A percentile compares a stretch with the other conserved stretches of the same genome.
These are phyloP conservation scores for Drosophila subquinaria DNA, from an alignment of 2,888 invertebrate species.

Conservation along the genomic window DNA sequence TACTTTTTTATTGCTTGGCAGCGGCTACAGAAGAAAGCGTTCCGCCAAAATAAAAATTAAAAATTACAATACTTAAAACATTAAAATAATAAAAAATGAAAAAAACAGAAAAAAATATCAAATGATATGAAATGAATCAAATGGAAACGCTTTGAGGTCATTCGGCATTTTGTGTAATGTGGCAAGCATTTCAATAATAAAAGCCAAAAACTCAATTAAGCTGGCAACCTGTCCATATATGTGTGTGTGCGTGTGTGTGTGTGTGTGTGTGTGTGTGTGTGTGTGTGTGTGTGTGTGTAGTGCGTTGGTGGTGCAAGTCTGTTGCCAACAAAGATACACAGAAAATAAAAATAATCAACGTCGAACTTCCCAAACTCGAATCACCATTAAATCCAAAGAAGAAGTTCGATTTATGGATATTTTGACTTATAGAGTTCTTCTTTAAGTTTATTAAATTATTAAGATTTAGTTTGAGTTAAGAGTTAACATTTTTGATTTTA, in stretches of 20 bases:
- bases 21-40: conserved; percentile 62
- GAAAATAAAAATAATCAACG: background rate
- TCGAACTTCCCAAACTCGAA: no score
- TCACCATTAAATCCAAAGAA: no score
- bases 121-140: conserved; percentile 56
- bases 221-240: conserved; percentile 18
- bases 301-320: conserved; percentile 43
- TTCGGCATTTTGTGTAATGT: conserved; percentile 16
- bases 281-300: conserved; percentile 23
- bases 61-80: background rate
- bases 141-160: conserved; percentile 66
- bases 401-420: no score
- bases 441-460: no score
- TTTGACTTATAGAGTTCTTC: no score
- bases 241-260: conserved; percentile 1
- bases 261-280: background rate
- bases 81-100: conserved; percentile 17
- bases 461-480: no score
- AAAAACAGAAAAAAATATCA: conserved; percentile 27
- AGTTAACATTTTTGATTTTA: no score
- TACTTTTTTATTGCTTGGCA: conserved; percentile 37
- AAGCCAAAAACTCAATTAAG: conserved; percentile 58
- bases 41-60: conserved; percentile 40
- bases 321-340: conserved; percentile 8
- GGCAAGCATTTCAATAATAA: conserved; percentile 36